Evolutionary conservation across 2,888 invertebrate species (phyloP).

Genomic region (Spisula subtruncata): DNA sequence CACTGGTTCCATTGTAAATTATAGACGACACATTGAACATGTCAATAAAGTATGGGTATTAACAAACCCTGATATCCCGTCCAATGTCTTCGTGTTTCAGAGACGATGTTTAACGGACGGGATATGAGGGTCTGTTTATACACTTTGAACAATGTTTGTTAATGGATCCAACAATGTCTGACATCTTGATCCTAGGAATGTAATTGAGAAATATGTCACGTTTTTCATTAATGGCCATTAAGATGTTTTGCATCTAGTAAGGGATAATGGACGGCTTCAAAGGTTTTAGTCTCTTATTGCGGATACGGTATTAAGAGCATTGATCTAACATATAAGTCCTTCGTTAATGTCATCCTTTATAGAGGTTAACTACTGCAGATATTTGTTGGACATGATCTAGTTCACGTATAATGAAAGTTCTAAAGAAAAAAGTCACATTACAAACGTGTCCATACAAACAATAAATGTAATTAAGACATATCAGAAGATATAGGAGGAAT

Average conservation of each 20-base stretch:
- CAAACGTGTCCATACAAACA: background rate
- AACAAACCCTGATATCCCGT: background rate
- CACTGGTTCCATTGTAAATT: no score
- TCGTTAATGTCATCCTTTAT: background rate
- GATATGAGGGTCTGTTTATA: background rate
- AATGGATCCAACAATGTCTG: conserved; percentile 4
- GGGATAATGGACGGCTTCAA: background rate
- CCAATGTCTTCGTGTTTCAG: background rate
- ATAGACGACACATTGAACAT: no score
- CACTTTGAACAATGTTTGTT: background rate
- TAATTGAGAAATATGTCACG: background rate
- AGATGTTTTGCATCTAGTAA: background rate
- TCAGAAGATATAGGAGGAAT: background rate
- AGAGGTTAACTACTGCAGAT: background rate
- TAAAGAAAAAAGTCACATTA: background rate
- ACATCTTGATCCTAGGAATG: no score
- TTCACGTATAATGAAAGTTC: background rate
- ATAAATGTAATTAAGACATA: background rate
- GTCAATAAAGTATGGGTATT: no score
- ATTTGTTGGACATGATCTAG: background rate
- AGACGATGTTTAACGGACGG: background rate
- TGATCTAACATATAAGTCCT: background rate
- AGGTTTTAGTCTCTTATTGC: background rate
- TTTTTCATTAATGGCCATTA: background rate
- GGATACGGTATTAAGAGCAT: background rate